Base-by-base conservation (phyloP, 2,113 vertebrate species). In the Cranoglanis bouderius region DNA sequence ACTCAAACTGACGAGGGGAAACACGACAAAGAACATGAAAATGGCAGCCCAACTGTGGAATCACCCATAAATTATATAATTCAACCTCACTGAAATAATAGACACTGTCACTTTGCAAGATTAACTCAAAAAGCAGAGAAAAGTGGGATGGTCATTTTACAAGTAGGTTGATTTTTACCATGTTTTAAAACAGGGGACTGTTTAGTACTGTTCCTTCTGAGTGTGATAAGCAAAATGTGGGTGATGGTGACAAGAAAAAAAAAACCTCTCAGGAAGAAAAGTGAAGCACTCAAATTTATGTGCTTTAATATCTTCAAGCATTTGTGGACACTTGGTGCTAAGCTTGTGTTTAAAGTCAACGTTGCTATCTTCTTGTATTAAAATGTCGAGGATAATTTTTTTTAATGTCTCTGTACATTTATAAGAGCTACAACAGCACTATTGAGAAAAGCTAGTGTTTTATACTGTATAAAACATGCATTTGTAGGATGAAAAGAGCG, bases 1-100 rank as follows among this genome's bases (percentile, higher is more conserved):
- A 89, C 96, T 95, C 92, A 97, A 95, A 83, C 97, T 98, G 90
- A 90, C 16, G 75, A 74, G 82, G 85, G 74, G 65, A 74, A 88
- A 72, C 51, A 38, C 72, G 9, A 59, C 24, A 14, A 85, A 77
- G 10, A 35, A n/a, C 2, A 43, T 19, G 29, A 85, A 7, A 53
- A 46, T 26, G 53, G 53, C 49, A 70, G 26, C 14, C 14, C 32
- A 38, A 74, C 3, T 74, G 12, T 24, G 6, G 2, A 74, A 40
- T 43, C 38, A 74, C 2, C 19, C 18, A 3, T 70, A 6, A 24
- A 35, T 35, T 4, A 35, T 18, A 70, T 18, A 16, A 70, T 32
- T 67, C 13, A 70, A 70, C n/a, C 35, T 40, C 19, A 40, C 6
- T 75, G 38, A 26, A 46, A 74, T 35, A 77, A 77, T 4, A 29